Conservation (phyloP, 2,797 vertebrate species). For the Gadopsis bispinosus region DNA sequence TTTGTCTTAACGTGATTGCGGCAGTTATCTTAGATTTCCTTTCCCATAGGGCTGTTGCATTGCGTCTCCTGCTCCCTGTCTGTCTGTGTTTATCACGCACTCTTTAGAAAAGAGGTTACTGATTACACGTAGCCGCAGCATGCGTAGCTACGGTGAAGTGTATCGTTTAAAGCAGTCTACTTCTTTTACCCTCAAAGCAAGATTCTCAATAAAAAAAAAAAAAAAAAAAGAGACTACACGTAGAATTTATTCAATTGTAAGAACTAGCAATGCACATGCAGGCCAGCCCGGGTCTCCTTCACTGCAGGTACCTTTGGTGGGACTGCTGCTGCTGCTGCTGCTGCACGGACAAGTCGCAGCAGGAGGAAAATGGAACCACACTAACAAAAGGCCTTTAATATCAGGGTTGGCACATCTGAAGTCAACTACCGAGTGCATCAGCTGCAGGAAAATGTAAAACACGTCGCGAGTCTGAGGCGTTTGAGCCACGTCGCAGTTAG, state of each 20-base stretch:
- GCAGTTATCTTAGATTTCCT: not conserved
- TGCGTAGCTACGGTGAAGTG: slow-evolving; percentile 6
- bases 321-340: not conserved
- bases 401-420: not conserved
- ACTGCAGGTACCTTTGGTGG: not conserved
- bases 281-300: not conserved
- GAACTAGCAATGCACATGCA: not conserved
- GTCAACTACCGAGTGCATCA: slow-evolving; percentile 14
- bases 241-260: not conserved
- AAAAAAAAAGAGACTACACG: not conserved
- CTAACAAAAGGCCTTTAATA: slow-evolving; percentile 41
- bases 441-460: slow-evolving; percentile 37
- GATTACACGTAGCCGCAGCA: slow-evolving; percentile 29
- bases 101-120: slow-evolving; percentile 40
- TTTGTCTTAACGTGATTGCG: not conserved
- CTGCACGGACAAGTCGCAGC: slow-evolving; percentile 38
- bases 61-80: not conserved
- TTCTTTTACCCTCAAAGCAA: slow-evolving; percentile 3
- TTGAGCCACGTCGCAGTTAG: slow-evolving; percentile 41
- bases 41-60: not conserved
- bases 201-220: too few relatives aligned
- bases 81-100: not conserved
- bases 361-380: slow-evolving; percentile 6
- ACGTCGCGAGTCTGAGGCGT: slow-evolving; percentile 7
- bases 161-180: not conserved